These are phyloP conservation scores for Anolis carolinensis DNA, from an alignment of 2,113 vertebrate genomes.

Conservation along the genomic window DNA sequence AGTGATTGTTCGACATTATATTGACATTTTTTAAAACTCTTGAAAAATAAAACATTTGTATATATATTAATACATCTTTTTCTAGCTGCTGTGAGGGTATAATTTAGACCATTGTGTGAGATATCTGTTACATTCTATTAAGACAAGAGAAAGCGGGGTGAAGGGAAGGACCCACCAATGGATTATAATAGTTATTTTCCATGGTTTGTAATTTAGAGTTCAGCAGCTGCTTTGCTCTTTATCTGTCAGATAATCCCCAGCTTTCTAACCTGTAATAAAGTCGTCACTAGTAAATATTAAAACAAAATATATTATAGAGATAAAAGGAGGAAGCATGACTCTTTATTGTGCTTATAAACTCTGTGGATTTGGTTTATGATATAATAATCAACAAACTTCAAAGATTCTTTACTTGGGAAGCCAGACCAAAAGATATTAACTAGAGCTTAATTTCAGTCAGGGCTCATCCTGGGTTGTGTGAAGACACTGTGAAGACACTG, in stretches of 20 bases:
- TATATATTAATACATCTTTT: constrained; percentile 37
- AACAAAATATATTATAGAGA: constrained; percentile 24
- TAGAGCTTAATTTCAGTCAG: background rate
- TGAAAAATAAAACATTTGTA: constrained; percentile 58
- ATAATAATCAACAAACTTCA: constrained; percentile 5
- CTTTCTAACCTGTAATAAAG: constrained; percentile 45
- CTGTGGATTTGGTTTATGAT: constrained; percentile 1
- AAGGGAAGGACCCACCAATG: constrained; percentile 39
- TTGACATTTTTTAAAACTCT: constrained; percentile 17
- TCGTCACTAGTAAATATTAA: constrained; percentile 14
- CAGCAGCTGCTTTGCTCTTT: constrained; percentile 44
- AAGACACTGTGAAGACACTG: background rate
- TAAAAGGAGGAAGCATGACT: constrained; percentile 3
- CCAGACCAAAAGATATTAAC: background rate
- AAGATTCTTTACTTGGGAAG: background rate
- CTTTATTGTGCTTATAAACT: constrained; percentile 12
- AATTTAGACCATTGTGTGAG: constrained; percentile 41
- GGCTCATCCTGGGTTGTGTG: background rate
- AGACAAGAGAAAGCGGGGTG: constrained; percentile 27
- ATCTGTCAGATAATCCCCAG: constrained; percentile 47
- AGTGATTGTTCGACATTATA: constrained; percentile 61
- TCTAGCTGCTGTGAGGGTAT: constrained; percentile 40
- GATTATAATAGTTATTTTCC: constrained; percentile 5
- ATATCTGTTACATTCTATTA: constrained; percentile 40
- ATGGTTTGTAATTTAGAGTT: constrained; percentile 50